phyloP scores from a whole-genome alignment of 2,797 vertebrate species.

The Lithobates sylvaticus region DNA sequence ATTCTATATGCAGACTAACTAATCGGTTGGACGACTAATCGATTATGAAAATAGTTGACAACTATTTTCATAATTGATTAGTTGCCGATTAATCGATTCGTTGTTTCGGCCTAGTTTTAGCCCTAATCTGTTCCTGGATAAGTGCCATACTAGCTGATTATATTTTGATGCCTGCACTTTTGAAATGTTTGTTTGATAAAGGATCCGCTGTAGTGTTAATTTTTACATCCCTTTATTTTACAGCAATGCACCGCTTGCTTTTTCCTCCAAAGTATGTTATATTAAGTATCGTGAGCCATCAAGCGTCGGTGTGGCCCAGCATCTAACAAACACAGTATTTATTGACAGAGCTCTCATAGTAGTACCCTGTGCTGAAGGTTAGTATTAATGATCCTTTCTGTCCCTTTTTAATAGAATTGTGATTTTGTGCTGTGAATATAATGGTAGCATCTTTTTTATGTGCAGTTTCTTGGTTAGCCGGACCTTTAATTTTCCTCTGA shows the following conservation, averaged over 20 bases:
- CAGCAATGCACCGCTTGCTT: conserved; percentile 94
- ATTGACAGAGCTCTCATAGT: conserved; percentile 99
- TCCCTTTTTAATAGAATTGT: not conserved
- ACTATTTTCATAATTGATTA: too few relatives aligned
- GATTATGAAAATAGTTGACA: too few relatives aligned
- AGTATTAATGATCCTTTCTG: conserved; percentile 75
- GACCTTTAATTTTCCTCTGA: too few relatives aligned
- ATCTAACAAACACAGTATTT: conserved; percentile 99
- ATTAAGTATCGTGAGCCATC: conserved; percentile 96
- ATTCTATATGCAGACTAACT: too few relatives aligned
- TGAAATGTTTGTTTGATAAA: too few relatives aligned
- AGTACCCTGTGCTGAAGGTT: conserved; percentile 98
- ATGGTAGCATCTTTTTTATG: not conserved
- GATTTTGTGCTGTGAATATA: too few relatives aligned
- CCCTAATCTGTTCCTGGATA: too few relatives aligned
- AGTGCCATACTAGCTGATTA: too few relatives aligned
- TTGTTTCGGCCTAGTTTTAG: too few relatives aligned
- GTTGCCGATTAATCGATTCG: too few relatives aligned
- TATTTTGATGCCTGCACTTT: too few relatives aligned
- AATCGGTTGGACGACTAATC: too few relatives aligned
- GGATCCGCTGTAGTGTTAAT: conserved; percentile 49
- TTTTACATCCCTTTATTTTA: conserved; percentile 70
- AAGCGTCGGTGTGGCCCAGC: conserved; percentile 99
- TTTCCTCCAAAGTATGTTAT: conserved; percentile 99
- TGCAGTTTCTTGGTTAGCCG: not conserved